Conservation (phyloP, 2,797 vertebrate genomes). For the Tarsius wallacei region DNA sequence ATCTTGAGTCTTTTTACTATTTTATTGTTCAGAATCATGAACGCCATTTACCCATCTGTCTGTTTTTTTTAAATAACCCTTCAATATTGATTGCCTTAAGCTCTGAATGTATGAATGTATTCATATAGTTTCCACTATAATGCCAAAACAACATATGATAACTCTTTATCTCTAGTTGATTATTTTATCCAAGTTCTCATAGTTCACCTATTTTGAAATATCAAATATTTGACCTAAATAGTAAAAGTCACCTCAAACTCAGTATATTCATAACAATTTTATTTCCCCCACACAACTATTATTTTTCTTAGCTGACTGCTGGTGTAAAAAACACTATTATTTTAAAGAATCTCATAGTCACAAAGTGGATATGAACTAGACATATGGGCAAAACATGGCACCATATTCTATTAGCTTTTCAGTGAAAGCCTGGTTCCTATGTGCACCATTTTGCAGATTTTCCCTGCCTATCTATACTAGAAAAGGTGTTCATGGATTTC, state of each 20-base stretch:
- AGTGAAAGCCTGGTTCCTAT: background rate
- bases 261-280: background rate
- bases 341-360: background rate
- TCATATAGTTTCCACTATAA: background rate
- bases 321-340: background rate
- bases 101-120: background rate
- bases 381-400: background rate
- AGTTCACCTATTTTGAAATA: constrained; percentile 15
- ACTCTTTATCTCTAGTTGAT: background rate
- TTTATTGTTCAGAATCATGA: constrained; percentile 40
- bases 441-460: background rate
- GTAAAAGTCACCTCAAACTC: background rate
- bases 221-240: background rate
- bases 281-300: background rate
- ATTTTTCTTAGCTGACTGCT: background rate
- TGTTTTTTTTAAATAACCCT: background rate
- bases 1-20: background rate
- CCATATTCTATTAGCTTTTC: background rate
- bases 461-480: background rate
- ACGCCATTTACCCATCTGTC: constrained; percentile 25
- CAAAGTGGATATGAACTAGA: background rate
- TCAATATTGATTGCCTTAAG: background rate
- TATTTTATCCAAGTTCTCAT: constrained; percentile 14
- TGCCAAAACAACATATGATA: background rate
- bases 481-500: background rate